These are phyloP conservation scores for Amphipyra tragopoginis DNA, from an alignment of 2,888 invertebrate genomes.

Conservation along the genomic window DNA sequence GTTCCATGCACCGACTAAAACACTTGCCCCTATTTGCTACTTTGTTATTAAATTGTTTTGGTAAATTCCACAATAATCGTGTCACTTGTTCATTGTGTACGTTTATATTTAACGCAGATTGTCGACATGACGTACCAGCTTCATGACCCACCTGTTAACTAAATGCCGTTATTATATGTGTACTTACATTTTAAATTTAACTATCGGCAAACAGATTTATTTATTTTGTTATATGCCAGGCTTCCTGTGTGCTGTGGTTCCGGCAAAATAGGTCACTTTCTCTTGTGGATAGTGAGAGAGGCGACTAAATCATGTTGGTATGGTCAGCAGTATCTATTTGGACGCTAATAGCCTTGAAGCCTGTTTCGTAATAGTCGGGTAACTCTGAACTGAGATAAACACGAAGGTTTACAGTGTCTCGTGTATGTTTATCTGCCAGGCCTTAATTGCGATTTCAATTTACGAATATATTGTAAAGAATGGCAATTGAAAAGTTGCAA, in stretches of 20 bases:
- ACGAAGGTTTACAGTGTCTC: too few species aligned
- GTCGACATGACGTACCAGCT: constrained; percentile 67
- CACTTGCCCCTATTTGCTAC: constrained; percentile 35
- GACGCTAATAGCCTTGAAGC: too few species aligned
- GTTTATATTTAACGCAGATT: constrained; percentile 66
- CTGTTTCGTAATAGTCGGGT: too few species aligned
- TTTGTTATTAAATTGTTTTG: constrained; percentile 51
- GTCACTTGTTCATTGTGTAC: constrained; percentile 65
- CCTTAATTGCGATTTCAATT: too few species aligned
- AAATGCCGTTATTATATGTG: constrained; percentile 65
- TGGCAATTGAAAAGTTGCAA: too few species aligned
- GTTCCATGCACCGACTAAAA: background rate
- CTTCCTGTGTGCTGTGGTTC: constrained; percentile 26
- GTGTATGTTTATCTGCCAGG: too few species aligned
- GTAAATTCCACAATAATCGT: constrained; percentile 59
- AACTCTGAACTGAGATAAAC: too few species aligned
- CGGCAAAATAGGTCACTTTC: constrained; percentile 38
- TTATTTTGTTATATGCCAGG: constrained; percentile 33
- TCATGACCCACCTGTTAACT: constrained; percentile 63
- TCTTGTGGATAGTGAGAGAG: constrained; percentile 13
- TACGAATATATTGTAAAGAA: too few species aligned
- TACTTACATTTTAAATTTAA: constrained; percentile 33
- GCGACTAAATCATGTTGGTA: constrained; percentile 31
- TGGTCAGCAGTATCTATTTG: background rate
- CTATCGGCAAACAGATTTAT: constrained; percentile 41